A percentile compares a stretch with the other conserved stretches of the same genome.
These are phyloP conservation scores for Sarcophaga carnaria DNA, from an alignment of 2,888 invertebrate genomes.

Conservation along the genomic window DNA sequence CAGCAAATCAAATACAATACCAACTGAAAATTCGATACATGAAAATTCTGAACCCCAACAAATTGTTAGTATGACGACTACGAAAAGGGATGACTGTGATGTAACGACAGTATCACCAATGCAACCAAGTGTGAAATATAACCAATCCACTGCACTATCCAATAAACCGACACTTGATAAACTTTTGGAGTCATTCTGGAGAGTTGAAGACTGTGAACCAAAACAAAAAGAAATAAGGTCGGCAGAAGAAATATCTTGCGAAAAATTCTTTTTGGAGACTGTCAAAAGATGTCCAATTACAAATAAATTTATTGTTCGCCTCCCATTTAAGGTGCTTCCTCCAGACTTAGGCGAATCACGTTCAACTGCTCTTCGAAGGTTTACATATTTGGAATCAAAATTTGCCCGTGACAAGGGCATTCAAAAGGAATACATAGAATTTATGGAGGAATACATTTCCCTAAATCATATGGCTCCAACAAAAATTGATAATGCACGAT, in stretches of 20 bases:
- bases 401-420: neutral
- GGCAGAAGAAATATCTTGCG: conserved; percentile 31
- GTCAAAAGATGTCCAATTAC: conserved; percentile 28
- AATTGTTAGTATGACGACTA: neutral
- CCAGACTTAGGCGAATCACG: too few species aligned
- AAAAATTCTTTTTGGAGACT: conserved; percentile 40
- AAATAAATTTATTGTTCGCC: too few species aligned
- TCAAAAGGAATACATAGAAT: conserved; percentile 19
- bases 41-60: neutral
- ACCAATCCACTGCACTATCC: too few species aligned
- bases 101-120: neutral
- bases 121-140: neutral
- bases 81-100: neutral
- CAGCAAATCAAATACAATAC: neutral
- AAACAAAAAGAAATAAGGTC: conserved; percentile 4
- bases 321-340: too few species aligned
- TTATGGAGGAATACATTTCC: conserved; percentile 20
- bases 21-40: neutral
- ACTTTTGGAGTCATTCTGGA: conserved; percentile 23
- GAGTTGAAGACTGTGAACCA: conserved; percentile 5
- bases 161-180: conserved; percentile 2
- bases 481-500: neutral
- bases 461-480: conserved; percentile 21
- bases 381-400: too few species aligned
- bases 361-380: too few species aligned